Percentiles rank a stretch among this genome's conserved stretches.
Evolutionary conservation across 2,797 vertebrate genomes (phyloP).

Genomic region (Podarcis lilfordi): DNA sequence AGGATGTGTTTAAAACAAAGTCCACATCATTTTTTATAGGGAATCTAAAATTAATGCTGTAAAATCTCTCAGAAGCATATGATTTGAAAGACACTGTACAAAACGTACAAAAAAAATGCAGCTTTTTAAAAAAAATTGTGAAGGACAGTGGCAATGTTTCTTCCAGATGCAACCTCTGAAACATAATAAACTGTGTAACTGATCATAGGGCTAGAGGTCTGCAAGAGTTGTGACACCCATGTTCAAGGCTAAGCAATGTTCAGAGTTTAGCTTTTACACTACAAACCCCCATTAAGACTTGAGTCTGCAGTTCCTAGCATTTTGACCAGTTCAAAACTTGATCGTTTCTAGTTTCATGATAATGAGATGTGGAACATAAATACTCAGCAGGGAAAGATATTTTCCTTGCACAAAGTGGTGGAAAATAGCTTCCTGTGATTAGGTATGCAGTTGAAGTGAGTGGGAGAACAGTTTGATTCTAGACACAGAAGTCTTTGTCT

Average conservation of each 20-base stretch:
- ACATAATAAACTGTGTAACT: constrained; percentile 18
- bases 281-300: neutral
- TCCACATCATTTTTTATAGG: constrained; percentile 67
- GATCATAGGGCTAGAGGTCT: neutral
- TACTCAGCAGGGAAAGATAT: neutral
- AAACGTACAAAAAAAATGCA: constrained; percentile 39
- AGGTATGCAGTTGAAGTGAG: constrained; percentile 19
- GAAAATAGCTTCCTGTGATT: constrained; percentile 38
- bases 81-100: constrained; percentile 55
- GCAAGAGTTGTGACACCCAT: neutral
- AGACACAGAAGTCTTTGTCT: constrained; percentile 43
- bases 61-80: constrained; percentile 51
- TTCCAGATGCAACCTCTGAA: constrained; percentile 40
- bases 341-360: constrained; percentile 36
- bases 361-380: neutral
- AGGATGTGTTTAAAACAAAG: constrained; percentile 69
- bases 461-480: constrained; percentile 29
- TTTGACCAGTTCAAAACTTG: neutral
- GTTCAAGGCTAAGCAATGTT: neutral
- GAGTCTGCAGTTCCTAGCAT: neutral
- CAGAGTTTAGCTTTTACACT: constrained; percentile 6
- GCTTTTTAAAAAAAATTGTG: constrained; percentile 51
- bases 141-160: constrained; percentile 18
- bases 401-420: constrained; percentile 10
- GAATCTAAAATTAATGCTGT: constrained; percentile 60